These are phyloP conservation scores for Perca schrenkii DNA, from an alignment of 2,113 vertebrate genomes.

Conservation along the genomic window DNA sequence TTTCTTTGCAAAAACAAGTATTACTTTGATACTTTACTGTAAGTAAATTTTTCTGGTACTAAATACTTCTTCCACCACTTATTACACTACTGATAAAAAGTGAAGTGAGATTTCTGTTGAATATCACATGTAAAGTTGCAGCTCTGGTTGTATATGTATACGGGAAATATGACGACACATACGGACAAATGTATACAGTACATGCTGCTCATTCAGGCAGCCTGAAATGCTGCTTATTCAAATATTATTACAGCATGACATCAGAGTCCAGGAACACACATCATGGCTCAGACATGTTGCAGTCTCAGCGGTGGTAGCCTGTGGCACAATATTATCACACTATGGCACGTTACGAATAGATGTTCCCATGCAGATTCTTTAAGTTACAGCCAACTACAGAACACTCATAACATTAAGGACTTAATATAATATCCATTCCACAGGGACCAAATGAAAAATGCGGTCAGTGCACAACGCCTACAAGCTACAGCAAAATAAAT, in stretches of 20 bases:
- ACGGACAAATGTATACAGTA: conserved; percentile 5
- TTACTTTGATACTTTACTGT: background rate
- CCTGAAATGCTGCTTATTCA: conserved; percentile 45
- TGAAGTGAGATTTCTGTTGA: background rate
- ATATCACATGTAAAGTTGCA: background rate
- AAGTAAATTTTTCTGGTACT: background rate
- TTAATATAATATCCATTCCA: conserved; percentile 2
- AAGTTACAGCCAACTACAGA: conserved; percentile 27
- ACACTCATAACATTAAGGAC: conserved; percentile 27
- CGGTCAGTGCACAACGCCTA: background rate
- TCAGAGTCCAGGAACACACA: conserved; percentile 41
- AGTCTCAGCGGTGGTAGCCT: conserved; percentile 52
- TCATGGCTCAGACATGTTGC: conserved; percentile 49
- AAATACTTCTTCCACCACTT: background rate
- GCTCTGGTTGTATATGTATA: conserved; percentile 20
- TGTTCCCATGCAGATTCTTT: conserved; percentile 47
- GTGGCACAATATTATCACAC: conserved; percentile 51
- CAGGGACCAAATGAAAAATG: conserved; percentile 19
- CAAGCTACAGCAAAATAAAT: conserved; percentile 31
- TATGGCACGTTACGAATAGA: conserved; percentile 24
- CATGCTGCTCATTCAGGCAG: conserved; percentile 2
- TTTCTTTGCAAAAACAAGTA: no score
- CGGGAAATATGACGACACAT: background rate
- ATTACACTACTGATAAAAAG: background rate
- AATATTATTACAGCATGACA: conserved; percentile 71